Conservation (phyloP, 2,888 invertebrate species). For the Abrostola triplasia region DNA sequence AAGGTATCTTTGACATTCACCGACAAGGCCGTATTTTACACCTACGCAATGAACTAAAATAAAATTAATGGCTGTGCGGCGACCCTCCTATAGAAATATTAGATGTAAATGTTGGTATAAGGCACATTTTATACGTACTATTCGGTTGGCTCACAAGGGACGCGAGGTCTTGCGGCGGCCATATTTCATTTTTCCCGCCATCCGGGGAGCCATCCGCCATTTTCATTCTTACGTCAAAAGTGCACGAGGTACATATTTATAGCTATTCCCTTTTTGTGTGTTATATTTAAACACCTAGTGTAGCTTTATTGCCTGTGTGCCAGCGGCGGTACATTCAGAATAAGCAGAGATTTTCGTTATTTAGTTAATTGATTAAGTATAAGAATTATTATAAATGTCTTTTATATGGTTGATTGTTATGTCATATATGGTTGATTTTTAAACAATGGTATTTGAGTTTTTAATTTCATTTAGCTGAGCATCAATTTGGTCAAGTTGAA, state of each 20-base stretch:
- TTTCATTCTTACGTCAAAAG: conserved; percentile 70
- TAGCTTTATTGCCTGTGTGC: not conserved
- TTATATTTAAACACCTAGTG: conserved; percentile 3
- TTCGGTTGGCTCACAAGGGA: conserved; percentile 42
- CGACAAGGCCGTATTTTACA: conserved; percentile 47
- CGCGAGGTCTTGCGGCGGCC: conserved; percentile 67
- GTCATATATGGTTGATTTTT: too few relatives aligned
- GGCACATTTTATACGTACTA: conserved; percentile 45
- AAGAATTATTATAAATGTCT: too few relatives aligned
- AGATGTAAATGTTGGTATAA: conserved; percentile 43
- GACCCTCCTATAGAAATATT: conserved; percentile 53
- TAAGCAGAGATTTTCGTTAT: too few relatives aligned
- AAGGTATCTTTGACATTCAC: conserved; percentile 16
- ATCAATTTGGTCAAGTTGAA: too few relatives aligned
- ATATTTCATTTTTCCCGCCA: conserved; percentile 79
- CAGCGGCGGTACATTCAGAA: too few relatives aligned
- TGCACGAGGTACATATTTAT: conserved; percentile 63
- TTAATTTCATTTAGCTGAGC: too few relatives aligned
- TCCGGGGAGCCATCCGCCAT: conserved; percentile 71
- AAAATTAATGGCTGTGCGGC: conserved; percentile 51
- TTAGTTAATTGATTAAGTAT: too few relatives aligned
- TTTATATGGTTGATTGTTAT: too few relatives aligned
- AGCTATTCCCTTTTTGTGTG: conserved; percentile 56
- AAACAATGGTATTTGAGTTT: too few relatives aligned
- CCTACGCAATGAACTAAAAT: conserved; percentile 56